Evolutionary conservation across 2,797 vertebrate species (phyloP).

Genomic region (Neopelma chrysocephalum): DNA sequence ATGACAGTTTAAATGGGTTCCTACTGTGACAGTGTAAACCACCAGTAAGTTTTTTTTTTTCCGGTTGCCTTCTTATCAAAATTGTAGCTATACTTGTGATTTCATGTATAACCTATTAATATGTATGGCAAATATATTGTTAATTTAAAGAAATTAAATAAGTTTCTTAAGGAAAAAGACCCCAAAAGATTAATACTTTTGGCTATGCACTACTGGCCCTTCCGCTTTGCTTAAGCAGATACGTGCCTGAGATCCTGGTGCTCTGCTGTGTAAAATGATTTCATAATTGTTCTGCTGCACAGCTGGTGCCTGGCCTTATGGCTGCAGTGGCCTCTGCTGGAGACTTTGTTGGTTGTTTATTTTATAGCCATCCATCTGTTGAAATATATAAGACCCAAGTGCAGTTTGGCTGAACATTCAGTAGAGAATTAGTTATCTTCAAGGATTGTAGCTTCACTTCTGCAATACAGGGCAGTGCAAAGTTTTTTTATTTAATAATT

Average conservation of each 20-base stretch:
- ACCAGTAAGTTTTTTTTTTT: not conserved
- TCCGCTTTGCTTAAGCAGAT: not conserved
- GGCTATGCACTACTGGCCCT: not conserved
- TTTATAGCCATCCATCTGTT: not conserved
- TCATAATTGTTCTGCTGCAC: not conserved
- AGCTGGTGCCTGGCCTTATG: not conserved
- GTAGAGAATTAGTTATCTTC: not conserved
- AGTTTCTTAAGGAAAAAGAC: not conserved
- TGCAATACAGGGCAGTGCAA: not conserved
- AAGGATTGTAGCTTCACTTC: not conserved
- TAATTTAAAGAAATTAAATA: not conserved
- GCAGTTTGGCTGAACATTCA: not conserved
- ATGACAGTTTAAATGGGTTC: not conserved
- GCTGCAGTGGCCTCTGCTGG: slow-evolving; percentile 13
- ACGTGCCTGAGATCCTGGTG: not conserved
- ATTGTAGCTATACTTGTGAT: not conserved
- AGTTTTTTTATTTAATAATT: not conserved
- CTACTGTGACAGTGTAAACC: not conserved
- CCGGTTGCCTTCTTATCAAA: not conserved
- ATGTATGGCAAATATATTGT: not conserved
- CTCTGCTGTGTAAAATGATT: not conserved
- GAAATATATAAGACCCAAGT: not conserved
- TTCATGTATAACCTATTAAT: not conserved
- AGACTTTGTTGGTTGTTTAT: not conserved
- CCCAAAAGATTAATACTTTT: not conserved